phyloP scores from a whole-genome alignment of 1,140 invertebrate species.

The Drosophila azteca region DNA sequence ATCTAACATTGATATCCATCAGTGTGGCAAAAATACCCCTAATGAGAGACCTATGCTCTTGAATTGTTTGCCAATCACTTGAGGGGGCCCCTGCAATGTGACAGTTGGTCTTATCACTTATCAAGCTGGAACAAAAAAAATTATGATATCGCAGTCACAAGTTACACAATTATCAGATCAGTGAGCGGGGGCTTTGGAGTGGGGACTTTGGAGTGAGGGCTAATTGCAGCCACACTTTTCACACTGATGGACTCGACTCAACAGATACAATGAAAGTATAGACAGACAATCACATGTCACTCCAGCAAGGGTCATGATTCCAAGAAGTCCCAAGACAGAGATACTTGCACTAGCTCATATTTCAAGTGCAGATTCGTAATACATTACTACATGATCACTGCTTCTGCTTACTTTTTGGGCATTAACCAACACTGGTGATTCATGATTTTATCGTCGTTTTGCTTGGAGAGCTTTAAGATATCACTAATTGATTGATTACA shows the following conservation, averaged over 20 bases:
- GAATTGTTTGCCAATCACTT: slow-evolving; percentile 60
- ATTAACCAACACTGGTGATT: slow-evolving; percentile 36
- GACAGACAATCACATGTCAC: too few species aligned
- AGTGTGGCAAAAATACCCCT: slow-evolving; percentile 13
- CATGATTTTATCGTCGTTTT: slow-evolving; percentile 16
- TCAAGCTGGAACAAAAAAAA: slow-evolving; percentile 4
- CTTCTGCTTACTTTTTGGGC: neutral
- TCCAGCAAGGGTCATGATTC: too few species aligned
- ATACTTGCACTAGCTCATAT: neutral
- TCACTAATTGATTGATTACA: slow-evolving; percentile 62
- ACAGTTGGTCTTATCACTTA: slow-evolving; percentile 28
- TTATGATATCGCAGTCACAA: slow-evolving; percentile 17
- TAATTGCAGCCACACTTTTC: slow-evolving; percentile 16
- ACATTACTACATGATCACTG: neutral
- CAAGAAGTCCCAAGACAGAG: too few species aligned
- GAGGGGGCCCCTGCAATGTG: slow-evolving; percentile 3
- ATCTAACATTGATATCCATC: neutral
- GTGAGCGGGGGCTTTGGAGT: too few species aligned
- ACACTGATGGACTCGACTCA: too few species aligned
- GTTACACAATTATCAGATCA: slow-evolving; percentile 30
- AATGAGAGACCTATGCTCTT: neutral
- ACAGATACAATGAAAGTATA: too few species aligned
- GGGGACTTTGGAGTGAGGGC: neutral
- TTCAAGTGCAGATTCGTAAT: neutral
- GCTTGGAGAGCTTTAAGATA: slow-evolving; percentile 43